Conservation (phyloP, 2,797 vertebrate genomes). For the Hydrocynus forskahlii region DNA sequence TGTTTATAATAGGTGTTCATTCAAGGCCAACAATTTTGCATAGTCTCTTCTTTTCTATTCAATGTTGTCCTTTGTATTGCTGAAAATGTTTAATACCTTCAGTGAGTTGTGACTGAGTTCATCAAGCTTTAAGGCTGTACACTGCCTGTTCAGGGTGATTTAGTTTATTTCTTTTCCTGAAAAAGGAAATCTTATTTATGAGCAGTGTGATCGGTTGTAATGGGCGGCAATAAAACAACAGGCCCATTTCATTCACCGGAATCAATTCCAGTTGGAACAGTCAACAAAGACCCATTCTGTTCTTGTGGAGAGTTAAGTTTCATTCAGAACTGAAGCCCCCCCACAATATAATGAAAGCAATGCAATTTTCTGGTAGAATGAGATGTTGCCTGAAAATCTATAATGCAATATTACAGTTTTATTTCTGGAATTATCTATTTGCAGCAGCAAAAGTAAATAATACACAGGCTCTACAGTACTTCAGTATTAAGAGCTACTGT, state of each 20-base stretch:
- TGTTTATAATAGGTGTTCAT: slow-evolving; percentile 18
- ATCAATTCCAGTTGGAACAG: slow-evolving; percentile 63
- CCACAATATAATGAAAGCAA: slow-evolving; percentile 51
- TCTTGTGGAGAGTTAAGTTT: slow-evolving; percentile 38
- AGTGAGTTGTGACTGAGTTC: slow-evolving; percentile 48
- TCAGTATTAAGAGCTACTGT: no score
- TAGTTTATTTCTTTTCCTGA: slow-evolving; percentile 41
- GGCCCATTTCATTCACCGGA: slow-evolving; percentile 66
- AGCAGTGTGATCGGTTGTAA: slow-evolving; percentile 61
- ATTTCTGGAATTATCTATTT: background rate
- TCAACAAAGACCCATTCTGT: slow-evolving; percentile 52
- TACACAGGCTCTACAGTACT: background rate
- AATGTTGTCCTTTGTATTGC: background rate
- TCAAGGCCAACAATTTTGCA: background rate
- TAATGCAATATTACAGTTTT: slow-evolving; percentile 2
- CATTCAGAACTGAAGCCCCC: slow-evolving; percentile 43
- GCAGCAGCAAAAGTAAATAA: background rate
- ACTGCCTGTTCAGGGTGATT: slow-evolving; percentile 44
- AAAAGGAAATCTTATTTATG: slow-evolving; percentile 58
- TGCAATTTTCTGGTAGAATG: slow-evolving; percentile 47
- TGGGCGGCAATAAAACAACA: slow-evolving; percentile 66
- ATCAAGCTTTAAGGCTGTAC: slow-evolving; percentile 42
- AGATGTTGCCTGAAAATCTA: slow-evolving; percentile 26
- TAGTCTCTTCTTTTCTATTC: background rate
- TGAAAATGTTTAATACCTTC: slow-evolving; percentile 23